Percentiles rank a stretch among this genome's conserved stretches.
These are phyloP conservation scores for Natator depressus DNA, from an alignment of 2,113 vertebrate genomes.

Conservation along the genomic window DNA sequence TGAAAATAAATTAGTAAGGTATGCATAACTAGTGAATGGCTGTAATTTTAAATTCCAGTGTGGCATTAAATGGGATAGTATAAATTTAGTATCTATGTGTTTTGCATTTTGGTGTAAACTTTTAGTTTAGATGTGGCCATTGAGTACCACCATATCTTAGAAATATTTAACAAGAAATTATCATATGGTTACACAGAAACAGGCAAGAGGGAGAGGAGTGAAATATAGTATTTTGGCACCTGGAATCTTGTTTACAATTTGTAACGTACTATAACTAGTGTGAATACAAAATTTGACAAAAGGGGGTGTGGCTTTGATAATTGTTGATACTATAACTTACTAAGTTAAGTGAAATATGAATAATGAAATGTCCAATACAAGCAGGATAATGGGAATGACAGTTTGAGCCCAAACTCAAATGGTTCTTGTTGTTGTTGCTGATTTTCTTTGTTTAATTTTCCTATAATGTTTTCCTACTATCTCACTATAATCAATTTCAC, in stretches of 20 bases:
- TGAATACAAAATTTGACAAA: not conserved
- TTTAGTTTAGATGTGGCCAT: not conserved
- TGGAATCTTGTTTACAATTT: not conserved
- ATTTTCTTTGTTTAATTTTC: not conserved
- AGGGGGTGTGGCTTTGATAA: not conserved
- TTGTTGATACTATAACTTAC: not conserved
- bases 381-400: not conserved
- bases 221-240: not conserved
- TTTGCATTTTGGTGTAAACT: not conserved
- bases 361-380: not conserved
- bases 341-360: not conserved
- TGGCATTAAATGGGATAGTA: not conserved
- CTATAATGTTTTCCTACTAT: not conserved
- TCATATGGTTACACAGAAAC: not conserved
- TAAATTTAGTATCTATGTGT: not conserved
- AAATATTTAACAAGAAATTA: not conserved
- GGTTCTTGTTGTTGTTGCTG: not conserved
- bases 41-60: not conserved
- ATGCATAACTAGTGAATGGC: not conserved
- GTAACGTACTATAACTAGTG: not conserved
- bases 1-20: not conserved
- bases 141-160: not conserved
- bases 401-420: not conserved
- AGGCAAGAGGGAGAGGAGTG: not conserved
- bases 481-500: not conserved